A percentile compares a stretch with the other conserved stretches of the same genome.
These are phyloP conservation scores for Pachypeltis micranthus DNA, from an alignment of 1,140 invertebrate species.

Conservation along the genomic window DNA sequence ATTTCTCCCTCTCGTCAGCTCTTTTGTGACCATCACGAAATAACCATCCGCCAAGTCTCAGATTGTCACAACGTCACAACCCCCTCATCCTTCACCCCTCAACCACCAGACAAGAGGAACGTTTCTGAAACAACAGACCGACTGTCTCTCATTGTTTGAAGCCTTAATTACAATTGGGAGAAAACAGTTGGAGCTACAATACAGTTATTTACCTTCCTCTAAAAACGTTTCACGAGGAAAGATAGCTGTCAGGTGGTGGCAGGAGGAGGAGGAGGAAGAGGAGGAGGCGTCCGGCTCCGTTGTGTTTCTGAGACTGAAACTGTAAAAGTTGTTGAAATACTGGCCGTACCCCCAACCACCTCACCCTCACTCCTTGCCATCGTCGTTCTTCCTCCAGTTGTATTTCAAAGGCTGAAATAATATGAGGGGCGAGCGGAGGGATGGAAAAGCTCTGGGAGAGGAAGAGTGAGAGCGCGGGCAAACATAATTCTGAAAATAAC, in stretches of 20 bases:
- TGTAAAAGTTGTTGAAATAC: slow-evolving; percentile 6
- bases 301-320: neutral
- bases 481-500: slow-evolving; percentile 16
- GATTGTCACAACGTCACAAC: no score
- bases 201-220: neutral
- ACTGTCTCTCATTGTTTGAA: no score
- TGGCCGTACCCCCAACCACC: neutral
- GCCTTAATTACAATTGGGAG: no score
- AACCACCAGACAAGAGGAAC: no score
- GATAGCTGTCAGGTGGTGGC: neutral
- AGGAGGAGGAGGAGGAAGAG: neutral
- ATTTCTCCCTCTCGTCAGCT: no score
- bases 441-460: no score
- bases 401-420: slow-evolving; percentile 8
- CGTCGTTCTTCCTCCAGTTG: no score
- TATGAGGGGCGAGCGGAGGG: neutral
- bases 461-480: neutral
- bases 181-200: neutral
- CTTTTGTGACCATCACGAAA: no score
- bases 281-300: neutral
- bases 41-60: no score
- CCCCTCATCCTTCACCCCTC: no score
- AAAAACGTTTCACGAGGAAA: neutral
- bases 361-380: no score
- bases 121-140: no score